Percentiles rank a stretch among this genome's conserved stretches.
Evolutionary conservation across 2,888 invertebrate genomes (phyloP).

Genomic region (Prenolepis imparis): DNA sequence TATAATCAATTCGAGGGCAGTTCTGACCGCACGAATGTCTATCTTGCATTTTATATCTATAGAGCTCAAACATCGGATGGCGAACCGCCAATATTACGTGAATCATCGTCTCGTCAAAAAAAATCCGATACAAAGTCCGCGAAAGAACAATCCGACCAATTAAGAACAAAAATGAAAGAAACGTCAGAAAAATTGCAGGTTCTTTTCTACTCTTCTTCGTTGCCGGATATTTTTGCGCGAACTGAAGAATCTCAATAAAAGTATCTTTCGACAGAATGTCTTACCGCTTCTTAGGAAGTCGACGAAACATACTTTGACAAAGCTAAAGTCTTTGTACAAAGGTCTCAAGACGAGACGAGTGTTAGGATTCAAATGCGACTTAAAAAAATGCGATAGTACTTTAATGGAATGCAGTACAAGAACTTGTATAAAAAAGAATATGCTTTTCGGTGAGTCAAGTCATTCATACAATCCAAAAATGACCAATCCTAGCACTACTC

Average conservation of each 20-base stretch:
- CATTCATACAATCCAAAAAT: not conserved
- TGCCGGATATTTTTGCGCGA: conserved; percentile 11
- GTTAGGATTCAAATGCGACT: conserved; percentile 65
- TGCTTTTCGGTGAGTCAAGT: conserved; percentile 48
- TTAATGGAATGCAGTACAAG: conserved; percentile 58
- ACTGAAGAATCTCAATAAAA: conserved; percentile 15
- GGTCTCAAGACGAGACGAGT: conserved; percentile 43
- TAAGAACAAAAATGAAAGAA: conserved; percentile 30
- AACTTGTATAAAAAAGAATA: conserved; percentile 54
- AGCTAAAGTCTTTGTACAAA: conserved; percentile 26
- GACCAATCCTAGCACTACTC: too few relatives aligned
- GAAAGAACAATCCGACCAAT: conserved; percentile 1
- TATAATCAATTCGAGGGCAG: not conserved
- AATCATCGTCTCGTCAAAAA: conserved; percentile 34
- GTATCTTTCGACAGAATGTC: conserved; percentile 13
- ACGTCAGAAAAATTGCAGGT: conserved; percentile 43
- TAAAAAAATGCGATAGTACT: conserved; percentile 61
- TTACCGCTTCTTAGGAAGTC: conserved; percentile 35
- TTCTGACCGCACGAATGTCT: not conserved
- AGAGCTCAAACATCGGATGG: conserved; percentile 32
- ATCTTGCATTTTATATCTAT: conserved; percentile 21
- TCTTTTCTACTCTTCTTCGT: not conserved
- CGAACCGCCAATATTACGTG: conserved; percentile 36
- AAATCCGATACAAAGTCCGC: conserved; percentile 33
- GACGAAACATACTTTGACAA: conserved; percentile 21